Evolutionary conservation across 2,113 vertebrate species (phyloP).

Genomic region (Neogobius melanostomus): DNA sequence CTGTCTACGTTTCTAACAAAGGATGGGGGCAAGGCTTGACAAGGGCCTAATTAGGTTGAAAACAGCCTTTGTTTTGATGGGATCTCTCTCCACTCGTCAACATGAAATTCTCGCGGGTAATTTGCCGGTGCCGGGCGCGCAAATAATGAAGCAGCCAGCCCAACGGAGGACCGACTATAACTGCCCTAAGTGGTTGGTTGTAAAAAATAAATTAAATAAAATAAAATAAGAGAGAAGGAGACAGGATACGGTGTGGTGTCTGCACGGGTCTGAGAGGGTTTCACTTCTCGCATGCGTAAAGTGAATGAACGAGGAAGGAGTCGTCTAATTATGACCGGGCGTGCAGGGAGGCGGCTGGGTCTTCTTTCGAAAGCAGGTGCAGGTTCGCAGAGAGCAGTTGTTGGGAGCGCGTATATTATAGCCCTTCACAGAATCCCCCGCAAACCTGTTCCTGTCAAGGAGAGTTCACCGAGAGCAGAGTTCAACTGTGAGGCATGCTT

Average conservation of each 20-base stretch:
- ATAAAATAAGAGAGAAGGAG: neutral
- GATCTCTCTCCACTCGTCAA: slow-evolving; percentile 26
- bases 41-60: slow-evolving; percentile 52
- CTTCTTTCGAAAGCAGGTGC: slow-evolving; percentile 48
- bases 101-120: slow-evolving; percentile 39
- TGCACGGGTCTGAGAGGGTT: neutral
- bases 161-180: slow-evolving; percentile 32
- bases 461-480: neutral
- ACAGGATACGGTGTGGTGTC: neutral
- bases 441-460: slow-evolving; percentile 26
- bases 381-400: slow-evolving; percentile 33
- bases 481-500: neutral
- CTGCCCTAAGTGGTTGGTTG: slow-evolving; percentile 19
- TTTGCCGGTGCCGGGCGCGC: slow-evolving; percentile 14
- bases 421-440: neutral
- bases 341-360: slow-evolving; percentile 2
- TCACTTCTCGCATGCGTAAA: slow-evolving; percentile 6
- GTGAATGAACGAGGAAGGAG: slow-evolving; percentile 22
- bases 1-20: slow-evolving; percentile 43
- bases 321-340: slow-evolving; percentile 9
- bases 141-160: slow-evolving; percentile 29
- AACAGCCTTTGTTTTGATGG: slow-evolving; percentile 50
- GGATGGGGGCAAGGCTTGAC: slow-evolving; percentile 26
- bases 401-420: slow-evolving; percentile 5
- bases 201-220: neutral